Conservation (phyloP, 2,113 vertebrate genomes). For the Sinocyclocheilus anshuiensis region DNA sequence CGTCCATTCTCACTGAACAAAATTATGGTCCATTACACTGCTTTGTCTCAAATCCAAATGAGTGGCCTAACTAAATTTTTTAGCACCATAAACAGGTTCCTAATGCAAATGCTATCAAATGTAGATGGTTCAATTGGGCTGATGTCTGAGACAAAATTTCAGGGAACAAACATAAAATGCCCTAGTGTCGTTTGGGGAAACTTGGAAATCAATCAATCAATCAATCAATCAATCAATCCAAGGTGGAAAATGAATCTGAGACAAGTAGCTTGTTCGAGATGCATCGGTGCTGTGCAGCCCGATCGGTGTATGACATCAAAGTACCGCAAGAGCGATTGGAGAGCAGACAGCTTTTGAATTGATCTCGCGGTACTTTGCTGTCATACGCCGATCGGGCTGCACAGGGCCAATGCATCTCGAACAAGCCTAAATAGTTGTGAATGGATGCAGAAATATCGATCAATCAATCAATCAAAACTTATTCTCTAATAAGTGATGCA, state of each 20-base stretch:
- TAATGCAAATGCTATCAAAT: not conserved
- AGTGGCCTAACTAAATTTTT: not conserved
- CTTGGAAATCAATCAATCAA: too few relatives aligned
- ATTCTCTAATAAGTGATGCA: too few relatives aligned
- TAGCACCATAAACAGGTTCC: not conserved
- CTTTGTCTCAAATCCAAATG: not conserved
- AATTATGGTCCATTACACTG: not conserved
- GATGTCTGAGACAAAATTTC: not conserved
- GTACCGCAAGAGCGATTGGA: too few relatives aligned
- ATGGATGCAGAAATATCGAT: not conserved
- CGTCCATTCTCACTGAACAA: not conserved
- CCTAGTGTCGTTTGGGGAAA: not conserved
- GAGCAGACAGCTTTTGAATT: too few relatives aligned
- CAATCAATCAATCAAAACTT: too few relatives aligned
- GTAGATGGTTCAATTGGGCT: not conserved
- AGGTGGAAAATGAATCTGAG: not conserved
- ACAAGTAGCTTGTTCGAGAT: not conserved
- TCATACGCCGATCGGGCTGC: too few relatives aligned
- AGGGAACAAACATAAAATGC: not conserved
- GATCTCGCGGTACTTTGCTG: too few relatives aligned
- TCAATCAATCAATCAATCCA: not conserved
- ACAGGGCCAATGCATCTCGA: too few relatives aligned
- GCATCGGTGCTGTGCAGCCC: too few relatives aligned
- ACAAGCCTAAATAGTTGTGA: not conserved
- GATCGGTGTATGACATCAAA: too few relatives aligned